phyloP scores from a whole-genome alignment of 2,113 vertebrate genomes.

The Takifugu flavidus region DNA sequence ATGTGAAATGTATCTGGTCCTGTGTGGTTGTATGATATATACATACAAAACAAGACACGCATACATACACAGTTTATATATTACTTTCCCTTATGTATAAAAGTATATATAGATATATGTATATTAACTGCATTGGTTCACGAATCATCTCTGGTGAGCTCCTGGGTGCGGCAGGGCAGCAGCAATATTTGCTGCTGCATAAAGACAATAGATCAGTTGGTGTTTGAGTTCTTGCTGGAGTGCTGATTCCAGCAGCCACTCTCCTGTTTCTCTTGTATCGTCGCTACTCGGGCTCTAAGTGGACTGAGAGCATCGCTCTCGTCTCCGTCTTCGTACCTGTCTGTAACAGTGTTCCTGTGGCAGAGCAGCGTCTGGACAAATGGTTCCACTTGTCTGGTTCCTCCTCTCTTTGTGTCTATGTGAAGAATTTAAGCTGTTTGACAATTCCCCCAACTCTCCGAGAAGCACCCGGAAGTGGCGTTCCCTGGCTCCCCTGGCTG shows the following conservation, averaged over 20 bases:
- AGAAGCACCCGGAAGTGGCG: conserved; percentile 1
- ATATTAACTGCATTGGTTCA: conserved; percentile 73
- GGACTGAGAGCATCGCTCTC: conserved; percentile 53
- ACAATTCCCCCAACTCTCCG: conserved; percentile 5
- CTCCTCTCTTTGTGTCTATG: conserved; percentile 22
- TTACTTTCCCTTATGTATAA: conserved; percentile 80
- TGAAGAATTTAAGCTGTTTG: conserved; percentile 26
- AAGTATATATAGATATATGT: conserved; percentile 79
- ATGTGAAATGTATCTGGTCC: conserved; percentile 68
- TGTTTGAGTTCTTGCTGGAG: conserved; percentile 51
- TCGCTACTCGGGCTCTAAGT: conserved; percentile 45
- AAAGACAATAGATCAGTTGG: conserved; percentile 50
- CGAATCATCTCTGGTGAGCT: conserved; percentile 67
- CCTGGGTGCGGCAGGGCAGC: conserved; percentile 53
- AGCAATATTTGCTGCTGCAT: conserved; percentile 71
- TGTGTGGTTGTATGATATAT: conserved; percentile 79
- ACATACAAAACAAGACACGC: conserved; percentile 78
- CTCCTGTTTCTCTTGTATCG: conserved; percentile 30
- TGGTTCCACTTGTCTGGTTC: background rate
- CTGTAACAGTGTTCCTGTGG: conserved; percentile 42
- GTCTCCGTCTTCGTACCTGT: conserved; percentile 35
- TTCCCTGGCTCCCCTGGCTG: conserved; percentile 49
- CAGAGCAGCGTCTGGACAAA: conserved; percentile 47
- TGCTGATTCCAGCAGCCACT: conserved; percentile 46
- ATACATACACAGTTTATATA: conserved; percentile 79